Evolutionary conservation across 1,140 invertebrate genomes (phyloP).

Genomic region (Pseudomyrmex flavicornis): DNA sequence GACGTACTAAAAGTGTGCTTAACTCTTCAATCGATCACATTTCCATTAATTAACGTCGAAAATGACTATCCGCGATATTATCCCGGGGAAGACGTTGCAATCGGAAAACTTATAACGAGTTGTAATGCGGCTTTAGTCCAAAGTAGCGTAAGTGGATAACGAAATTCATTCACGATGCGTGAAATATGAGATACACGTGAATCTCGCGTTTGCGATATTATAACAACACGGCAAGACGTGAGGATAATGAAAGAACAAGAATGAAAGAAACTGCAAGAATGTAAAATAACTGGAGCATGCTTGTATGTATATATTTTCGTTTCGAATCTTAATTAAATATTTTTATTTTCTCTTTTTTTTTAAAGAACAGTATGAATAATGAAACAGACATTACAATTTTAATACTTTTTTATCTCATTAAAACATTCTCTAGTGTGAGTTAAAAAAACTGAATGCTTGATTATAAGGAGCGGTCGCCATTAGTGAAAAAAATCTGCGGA

Average conservation of each 20-base stretch:
- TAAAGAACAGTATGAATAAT: no score
- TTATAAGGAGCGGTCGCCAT: no score
- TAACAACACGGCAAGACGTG: constrained; percentile 28
- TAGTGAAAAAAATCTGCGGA: neutral
- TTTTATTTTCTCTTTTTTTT: constrained; percentile 11
- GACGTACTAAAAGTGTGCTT: neutral
- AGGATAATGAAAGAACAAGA: no score
- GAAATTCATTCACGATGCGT: constrained; percentile 3
- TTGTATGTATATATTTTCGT: constrained; percentile 17
- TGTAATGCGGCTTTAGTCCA: constrained; percentile 1
- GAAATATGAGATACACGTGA: constrained; percentile 24
- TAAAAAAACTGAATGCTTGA: no score
- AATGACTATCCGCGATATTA: neutral
- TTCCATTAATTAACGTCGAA: constrained; percentile 31
- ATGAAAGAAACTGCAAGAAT: no score
- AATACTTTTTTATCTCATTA: no score
- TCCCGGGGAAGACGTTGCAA: neutral
- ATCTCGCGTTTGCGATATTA: constrained; percentile 2
- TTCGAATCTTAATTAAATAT: constrained; percentile 26
- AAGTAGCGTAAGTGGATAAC: constrained; percentile 4
- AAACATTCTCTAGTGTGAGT: no score
- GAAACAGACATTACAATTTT: no score
- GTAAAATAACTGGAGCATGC: neutral
- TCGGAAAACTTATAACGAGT: neutral
- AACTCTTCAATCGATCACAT: neutral